These are phyloP conservation scores for Botrylloides violaceus DNA, from an alignment of 23 tunicate species.

Conservation along the genomic window DNA sequence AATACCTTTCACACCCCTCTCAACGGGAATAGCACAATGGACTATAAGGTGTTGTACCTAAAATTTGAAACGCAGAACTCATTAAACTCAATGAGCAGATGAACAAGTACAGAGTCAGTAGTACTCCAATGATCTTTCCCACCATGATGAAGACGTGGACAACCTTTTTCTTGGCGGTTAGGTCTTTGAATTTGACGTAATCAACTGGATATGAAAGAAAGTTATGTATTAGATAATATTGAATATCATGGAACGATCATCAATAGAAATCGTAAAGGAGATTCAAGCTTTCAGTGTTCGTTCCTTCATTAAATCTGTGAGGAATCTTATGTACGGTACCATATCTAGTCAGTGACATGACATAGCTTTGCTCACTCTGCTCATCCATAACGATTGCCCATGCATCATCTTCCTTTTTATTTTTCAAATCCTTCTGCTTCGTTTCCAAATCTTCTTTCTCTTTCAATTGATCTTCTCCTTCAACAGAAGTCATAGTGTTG, in stretches of 20 bases:
- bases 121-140: slow-evolving; percentile 17
- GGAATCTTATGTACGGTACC: too few relatives aligned
- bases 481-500: too few relatives aligned
- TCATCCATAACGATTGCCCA: slow-evolving; percentile 43
- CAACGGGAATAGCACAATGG: not conserved
- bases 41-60: too few relatives aligned
- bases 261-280: too few relatives aligned
- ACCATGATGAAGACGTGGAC: not conserved
- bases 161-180: slow-evolving; percentile 3
- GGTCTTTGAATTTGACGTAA: slow-evolving; percentile 27
- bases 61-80: slow-evolving; percentile 49
- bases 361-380: not conserved
- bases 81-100: slow-evolving; percentile 46
- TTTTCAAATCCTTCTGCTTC: too few relatives aligned
- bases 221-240: not conserved
- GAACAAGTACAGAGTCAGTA: slow-evolving; percentile 36
- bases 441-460: too few relatives aligned
- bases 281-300: too few relatives aligned
- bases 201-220: slow-evolving; percentile 9
- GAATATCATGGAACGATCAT: too few relatives aligned
- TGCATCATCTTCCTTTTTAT: slow-evolving; percentile 24
- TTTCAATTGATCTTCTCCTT: too few relatives aligned
- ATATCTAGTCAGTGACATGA: too few relatives aligned
- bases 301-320: too few relatives aligned
- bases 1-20: not conserved